Conservation (phyloP, 37 sponge, comb jelly and placozoan genomes). For the Bolinopsis microptera region DNA sequence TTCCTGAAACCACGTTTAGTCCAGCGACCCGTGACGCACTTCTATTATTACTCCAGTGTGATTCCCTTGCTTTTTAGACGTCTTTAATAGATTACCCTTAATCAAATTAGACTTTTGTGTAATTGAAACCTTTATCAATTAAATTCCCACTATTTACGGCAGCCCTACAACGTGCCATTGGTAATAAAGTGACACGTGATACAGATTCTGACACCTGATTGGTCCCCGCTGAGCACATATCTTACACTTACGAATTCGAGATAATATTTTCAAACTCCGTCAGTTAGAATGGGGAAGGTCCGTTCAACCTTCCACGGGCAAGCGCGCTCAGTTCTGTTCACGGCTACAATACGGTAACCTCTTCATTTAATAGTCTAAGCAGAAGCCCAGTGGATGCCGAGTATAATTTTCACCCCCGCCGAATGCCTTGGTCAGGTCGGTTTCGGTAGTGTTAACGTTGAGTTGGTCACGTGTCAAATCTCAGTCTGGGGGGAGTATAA, state of each 20-base stretch:
- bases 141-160: not conserved
- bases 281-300: not conserved
- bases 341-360: not conserved
- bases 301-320: not conserved
- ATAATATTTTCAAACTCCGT: not conserved
- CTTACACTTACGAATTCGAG: not conserved
- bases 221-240: not conserved
- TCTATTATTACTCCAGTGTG: not conserved
- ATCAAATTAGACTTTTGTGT: conserved; percentile 3
- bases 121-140: conserved; percentile 49
- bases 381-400: not conserved
- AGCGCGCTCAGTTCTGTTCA: too few relatives aligned
- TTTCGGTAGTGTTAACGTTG: not conserved
- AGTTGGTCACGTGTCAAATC: not conserved
- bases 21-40: not conserved
- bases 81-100: not conserved
- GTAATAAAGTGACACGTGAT: not conserved
- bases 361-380: not conserved
- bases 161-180: not conserved
- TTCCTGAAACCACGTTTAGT: not conserved
- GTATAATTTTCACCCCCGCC: not conserved
- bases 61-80: not conserved
- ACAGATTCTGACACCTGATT: not conserved
- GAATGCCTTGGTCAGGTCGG: not conserved
- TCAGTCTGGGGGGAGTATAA: not conserved